Evolutionary conservation across 2,797 vertebrate genomes (phyloP), one percentile per base, ranked within the genome.

Genomic region (Alosa sapidissima): DNA sequence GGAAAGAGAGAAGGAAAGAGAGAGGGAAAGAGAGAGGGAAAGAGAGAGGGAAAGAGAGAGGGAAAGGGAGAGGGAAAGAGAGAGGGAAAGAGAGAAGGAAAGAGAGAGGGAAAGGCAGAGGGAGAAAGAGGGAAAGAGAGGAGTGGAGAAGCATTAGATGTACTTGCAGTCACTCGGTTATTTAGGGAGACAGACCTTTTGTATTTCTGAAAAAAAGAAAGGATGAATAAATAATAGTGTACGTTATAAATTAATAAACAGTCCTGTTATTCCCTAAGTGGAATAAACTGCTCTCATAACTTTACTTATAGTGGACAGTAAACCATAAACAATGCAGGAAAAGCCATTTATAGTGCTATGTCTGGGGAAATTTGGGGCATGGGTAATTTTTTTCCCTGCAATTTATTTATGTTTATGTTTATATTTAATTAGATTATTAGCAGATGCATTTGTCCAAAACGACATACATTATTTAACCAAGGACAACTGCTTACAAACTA

Each of bases 201-300:
- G 72, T 19, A 19, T 78, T 19, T 72, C 68, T 72, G 68, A 7
- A 19, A 41, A 41, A 33, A 65, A 33, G 24, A 41, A 72, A 1
- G 2, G 10, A 72, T 41, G 28, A 78, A 78, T 78, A 78, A 78
- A 41, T 45, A 16, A 78, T 62, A 62, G 58, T 62, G 72, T 19
- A 13, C 9, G 36, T 81, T 24, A 81, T 84, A 81, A 84, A 84
- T 81, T 47, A 78, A 58, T 78, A 47, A 72, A 72, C n/a, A 14
- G 68, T 14, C 36, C 68, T 19, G 68, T 0, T 19, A 72, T 72
- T 72, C 68, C 68, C 68, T 14, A 72, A 41, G 33, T 41, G 68
- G 68, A 72, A 36, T 41, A 41, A 72, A 19, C 16, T 19, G 19
- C 72, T 47, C 47, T 9, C 72, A 78, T 47, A 78, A 78, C 72